Evolutionary conservation across 2,888 invertebrate species (phyloP), one percentile per base, ranked within the genome.

Genomic region (Agonopterix subpropinquella): DNA sequence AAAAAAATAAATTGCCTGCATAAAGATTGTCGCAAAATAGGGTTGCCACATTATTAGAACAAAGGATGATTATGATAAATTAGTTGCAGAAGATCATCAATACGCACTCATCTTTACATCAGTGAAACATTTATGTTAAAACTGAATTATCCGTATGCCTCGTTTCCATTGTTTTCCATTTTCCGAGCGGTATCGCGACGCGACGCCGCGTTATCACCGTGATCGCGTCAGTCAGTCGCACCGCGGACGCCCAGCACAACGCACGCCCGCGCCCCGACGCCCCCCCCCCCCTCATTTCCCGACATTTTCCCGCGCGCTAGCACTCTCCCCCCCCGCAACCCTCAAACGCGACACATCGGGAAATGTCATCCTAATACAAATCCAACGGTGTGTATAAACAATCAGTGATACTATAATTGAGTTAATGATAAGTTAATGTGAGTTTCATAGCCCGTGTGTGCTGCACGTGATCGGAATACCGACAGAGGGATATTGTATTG

Each of bases 161-260:
- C 64, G 67, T 84, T 81, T 78, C 71, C 77, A 83, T 80, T 83
- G 80, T 85, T 83, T 83, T 79, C 70, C 77, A 81, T 82, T 82
- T 81, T 70, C 77, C 74, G 62, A 65, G 64, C 59, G 59, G 70
- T 72, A 71, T 74, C 74, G 76, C 61, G 62, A 59, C 67, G 65
- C 56, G 28, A 28, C 28, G 64, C 59, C 59, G 67, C 70, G 77
- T 86, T 86, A 87, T 86, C 86, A 85, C 68, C 65, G 64, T 58
- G 62, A 62, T 67, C 59, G 64, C 59, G 75, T 37, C 49, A 39
- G 72, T 72, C 83, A 86, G 85, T 86, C 66, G 61, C 67, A 62
- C 67, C 66, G 67, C 73, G 74, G 69, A 61, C 73, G 78, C 65
- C 65, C 58, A 55, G 60, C 58, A 56, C 60, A 62, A 58, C 80